phyloP scores from a whole-genome alignment of 2,888 invertebrate species.

The Thymelicus sylvestris region DNA sequence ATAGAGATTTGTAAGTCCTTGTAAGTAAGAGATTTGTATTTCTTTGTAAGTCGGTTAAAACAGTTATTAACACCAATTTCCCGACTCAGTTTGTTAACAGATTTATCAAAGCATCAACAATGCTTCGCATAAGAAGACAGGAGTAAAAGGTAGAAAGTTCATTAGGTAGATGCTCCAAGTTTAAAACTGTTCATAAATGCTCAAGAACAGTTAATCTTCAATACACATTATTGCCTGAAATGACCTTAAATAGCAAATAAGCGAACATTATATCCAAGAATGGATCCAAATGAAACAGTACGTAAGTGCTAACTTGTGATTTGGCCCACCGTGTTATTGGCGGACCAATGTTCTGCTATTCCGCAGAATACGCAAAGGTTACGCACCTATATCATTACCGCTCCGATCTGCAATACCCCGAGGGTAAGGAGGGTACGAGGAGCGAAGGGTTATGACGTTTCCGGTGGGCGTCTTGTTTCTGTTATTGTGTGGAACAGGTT shows the following conservation, averaged over 20 bases:
- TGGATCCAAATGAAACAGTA: not conserved
- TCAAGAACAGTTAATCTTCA: no score
- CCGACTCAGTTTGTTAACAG: no score
- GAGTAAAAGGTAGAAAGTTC: no score
- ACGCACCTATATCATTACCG: constrained; percentile 17
- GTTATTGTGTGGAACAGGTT: not conserved
- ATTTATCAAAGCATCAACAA: no score
- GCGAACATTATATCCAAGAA: constrained; percentile 1
- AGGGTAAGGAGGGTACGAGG: not conserved
- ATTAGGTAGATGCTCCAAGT: no score
- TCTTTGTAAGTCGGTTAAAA: no score
- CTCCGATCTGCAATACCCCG: not conserved
- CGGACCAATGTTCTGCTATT: not conserved
- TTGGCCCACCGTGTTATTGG: constrained; percentile 10
- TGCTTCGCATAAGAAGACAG: no score
- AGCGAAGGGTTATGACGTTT: constrained; percentile 26
- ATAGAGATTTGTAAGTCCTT: no score
- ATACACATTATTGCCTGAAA: not conserved
- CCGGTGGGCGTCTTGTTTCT: constrained; percentile 21
- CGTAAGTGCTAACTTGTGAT: constrained; percentile 30
- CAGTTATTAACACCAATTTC: no score
- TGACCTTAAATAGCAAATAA: not conserved
- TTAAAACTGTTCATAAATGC: no score
- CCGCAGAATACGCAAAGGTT: constrained; percentile 18
- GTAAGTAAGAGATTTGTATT: no score